A percentile compares a stretch with the other conserved stretches of the same genome.
Evolutionary conservation across 2,797 vertebrate genomes (phyloP).

Genomic region (Picus viridis): DNA sequence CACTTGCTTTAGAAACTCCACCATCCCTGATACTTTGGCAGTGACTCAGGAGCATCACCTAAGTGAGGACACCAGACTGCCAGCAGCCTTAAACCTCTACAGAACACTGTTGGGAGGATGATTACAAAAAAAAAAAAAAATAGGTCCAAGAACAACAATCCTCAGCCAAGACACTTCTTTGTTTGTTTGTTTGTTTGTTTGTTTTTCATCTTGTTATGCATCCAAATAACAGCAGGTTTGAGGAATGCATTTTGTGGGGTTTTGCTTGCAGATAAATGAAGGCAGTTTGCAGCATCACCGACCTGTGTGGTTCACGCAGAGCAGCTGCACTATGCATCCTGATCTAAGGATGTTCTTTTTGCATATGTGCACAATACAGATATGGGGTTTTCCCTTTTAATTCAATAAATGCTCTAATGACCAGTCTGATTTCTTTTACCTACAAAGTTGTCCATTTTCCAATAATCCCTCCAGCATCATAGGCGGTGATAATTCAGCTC

Average conservation of each 20-base stretch:
- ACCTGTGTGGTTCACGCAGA: not conserved
- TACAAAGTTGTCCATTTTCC: not conserved
- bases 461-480: not conserved
- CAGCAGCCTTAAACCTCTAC: not conserved
- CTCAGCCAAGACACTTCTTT: not conserved
- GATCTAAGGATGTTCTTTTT: not conserved
- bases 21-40: not conserved
- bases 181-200: not conserved
- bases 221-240: not conserved
- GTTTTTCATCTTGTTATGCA: not conserved
- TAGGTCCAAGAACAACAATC: not conserved
- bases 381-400: not conserved
- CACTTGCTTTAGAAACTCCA: not conserved
- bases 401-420: not conserved
- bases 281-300: not conserved
- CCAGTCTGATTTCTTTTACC: not conserved
- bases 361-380: not conserved
- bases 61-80: not conserved
- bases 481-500: slow-evolving; percentile 9
- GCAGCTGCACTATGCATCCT: not conserved
- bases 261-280: not conserved
- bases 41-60: not conserved
- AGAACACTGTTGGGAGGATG: not conserved
- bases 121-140: not conserved
- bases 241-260: not conserved